These are phyloP conservation scores for Sitta europaea DNA, from an alignment of 2,113 vertebrate species.

Conservation along the genomic window DNA sequence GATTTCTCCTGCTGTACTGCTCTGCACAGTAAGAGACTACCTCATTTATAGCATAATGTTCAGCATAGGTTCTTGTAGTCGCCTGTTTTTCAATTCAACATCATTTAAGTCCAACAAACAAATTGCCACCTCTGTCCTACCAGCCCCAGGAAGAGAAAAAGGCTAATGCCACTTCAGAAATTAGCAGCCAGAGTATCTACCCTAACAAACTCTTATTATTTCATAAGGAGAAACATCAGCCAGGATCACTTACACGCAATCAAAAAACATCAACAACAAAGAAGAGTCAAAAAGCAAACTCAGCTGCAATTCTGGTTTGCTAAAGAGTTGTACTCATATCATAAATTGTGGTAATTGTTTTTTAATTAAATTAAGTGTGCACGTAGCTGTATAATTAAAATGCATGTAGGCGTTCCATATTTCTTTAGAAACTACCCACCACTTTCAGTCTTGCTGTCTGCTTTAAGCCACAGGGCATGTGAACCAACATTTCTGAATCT, in stretches of 20 bases:
- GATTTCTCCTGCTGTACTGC: neutral
- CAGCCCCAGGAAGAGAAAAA: neutral
- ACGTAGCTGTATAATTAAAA: neutral
- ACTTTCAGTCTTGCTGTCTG: neutral
- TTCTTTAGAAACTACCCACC: neutral
- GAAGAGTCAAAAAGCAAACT: neutral
- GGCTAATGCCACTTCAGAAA: neutral
- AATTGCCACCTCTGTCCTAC: neutral
- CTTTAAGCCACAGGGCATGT: neutral
- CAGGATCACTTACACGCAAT: neutral
- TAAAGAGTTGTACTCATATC: neutral
- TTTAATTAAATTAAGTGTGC: slow-evolving; percentile 1
- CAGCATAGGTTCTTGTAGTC: neutral
- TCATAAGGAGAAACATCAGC: neutral
- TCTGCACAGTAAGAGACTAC: neutral
- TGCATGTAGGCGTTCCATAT: neutral
- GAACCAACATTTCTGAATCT: neutral
- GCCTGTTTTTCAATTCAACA: neutral
- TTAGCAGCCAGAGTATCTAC: neutral
- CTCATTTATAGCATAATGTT: neutral
- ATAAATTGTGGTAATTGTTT: slow-evolving; percentile 4
- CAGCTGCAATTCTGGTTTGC: neutral
- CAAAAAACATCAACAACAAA: neutral
- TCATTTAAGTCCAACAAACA: neutral
- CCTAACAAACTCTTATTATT: neutral